A percentile compares a stretch with the other conserved stretches of the same genome.
Conservation (phyloP, 2,888 invertebrate species). For the Enchytraeus crypticus region DNA sequence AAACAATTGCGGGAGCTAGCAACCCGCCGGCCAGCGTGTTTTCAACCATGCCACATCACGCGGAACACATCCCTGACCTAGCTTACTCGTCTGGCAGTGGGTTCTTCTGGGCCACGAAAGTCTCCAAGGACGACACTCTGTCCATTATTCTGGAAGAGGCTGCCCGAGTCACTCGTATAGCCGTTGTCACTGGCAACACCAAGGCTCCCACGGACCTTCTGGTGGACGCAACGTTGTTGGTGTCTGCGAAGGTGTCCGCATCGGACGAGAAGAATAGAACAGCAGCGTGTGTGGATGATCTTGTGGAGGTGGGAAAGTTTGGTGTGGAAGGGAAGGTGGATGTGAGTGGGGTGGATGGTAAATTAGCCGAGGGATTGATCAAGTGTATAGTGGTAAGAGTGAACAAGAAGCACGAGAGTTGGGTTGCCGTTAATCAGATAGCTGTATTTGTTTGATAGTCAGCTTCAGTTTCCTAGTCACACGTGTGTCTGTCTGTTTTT, state of each 20-base stretch:
- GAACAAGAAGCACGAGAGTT: conserved; percentile 9
- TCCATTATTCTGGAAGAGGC: conserved; percentile 14
- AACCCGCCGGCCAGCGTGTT: conserved; percentile 45
- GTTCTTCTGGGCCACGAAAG: conserved; percentile 23
- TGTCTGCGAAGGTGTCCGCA: conserved; percentile 4
- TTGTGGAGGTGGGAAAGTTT: background rate
- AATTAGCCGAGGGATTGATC: background rate
- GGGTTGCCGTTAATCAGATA: conserved; percentile 21
- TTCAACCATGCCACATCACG: conserved; percentile 40
- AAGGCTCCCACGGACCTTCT: conserved; percentile 10
- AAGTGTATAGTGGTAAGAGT: conserved; percentile 14
- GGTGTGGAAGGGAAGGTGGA: conserved; percentile 1
- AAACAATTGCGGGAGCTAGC: conserved; percentile 22
- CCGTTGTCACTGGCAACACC: conserved; percentile 15
- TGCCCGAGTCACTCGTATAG: conserved; percentile 7
- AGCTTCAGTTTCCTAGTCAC: no score
- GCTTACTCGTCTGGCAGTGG: conserved; percentile 33
- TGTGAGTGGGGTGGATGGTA: background rate
- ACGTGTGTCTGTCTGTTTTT: no score
- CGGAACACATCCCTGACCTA: conserved; percentile 35
- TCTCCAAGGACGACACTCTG: conserved; percentile 10
- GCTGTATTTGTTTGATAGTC: conserved; percentile 23
- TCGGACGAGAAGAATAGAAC: background rate
- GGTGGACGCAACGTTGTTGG: conserved; percentile 11
- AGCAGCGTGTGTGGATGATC: conserved; percentile 9